Evolutionary conservation across 2,113 vertebrate species (phyloP).

Genomic region (Oncorhynchus clarkii): DNA sequence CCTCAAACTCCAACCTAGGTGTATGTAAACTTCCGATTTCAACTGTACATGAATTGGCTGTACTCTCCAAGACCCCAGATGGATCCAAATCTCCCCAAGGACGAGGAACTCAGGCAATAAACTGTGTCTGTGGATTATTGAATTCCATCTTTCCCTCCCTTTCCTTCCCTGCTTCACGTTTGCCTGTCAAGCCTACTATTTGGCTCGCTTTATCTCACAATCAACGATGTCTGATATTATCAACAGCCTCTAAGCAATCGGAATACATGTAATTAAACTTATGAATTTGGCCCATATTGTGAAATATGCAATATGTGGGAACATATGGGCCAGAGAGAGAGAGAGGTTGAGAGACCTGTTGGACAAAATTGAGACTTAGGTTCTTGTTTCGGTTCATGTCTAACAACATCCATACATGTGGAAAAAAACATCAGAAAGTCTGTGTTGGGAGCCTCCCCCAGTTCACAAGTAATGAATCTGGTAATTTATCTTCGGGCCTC

Average conservation of each 20-base stretch:
- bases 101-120: not conserved
- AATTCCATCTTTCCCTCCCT: too few relatives aligned
- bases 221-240: slow-evolving; percentile 6
- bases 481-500: slow-evolving; percentile 45
- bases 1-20: too few relatives aligned
- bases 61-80: slow-evolving; percentile 59
- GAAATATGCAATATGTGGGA: too few relatives aligned
- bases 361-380: too few relatives aligned
- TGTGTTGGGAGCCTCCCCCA: slow-evolving; percentile 30
- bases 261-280: slow-evolving; percentile 13
- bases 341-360: too few relatives aligned
- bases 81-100: slow-evolving; percentile 58
- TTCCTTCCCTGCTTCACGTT: not conserved
- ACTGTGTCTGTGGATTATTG: slow-evolving; percentile 3
- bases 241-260: slow-evolving; percentile 11
- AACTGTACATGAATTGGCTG: not conserved
- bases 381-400: too few relatives aligned
- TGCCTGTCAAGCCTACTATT: not conserved
- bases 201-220: not conserved
- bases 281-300: too few relatives aligned
- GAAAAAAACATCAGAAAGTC: not conserved
- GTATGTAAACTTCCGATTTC: too few relatives aligned
- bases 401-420: slow-evolving; percentile 11
- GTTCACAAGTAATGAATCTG: slow-evolving; percentile 9
- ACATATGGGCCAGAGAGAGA: too few relatives aligned